Evolutionary conservation across 1,140 invertebrate genomes (phyloP).

Genomic region (Saccostrea cuccullata): DNA sequence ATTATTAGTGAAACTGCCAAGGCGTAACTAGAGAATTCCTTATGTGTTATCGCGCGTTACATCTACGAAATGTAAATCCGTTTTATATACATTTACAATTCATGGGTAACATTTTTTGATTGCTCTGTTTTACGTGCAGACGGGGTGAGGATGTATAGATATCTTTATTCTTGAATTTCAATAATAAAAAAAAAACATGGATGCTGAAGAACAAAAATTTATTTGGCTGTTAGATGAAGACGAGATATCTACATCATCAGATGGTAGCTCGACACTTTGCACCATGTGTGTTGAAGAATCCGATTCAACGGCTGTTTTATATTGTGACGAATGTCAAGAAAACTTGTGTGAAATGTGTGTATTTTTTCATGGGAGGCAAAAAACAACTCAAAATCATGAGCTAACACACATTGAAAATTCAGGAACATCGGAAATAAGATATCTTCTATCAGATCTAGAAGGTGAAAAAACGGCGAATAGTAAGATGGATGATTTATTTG

Average conservation of each 20-base stretch:
- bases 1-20: background rate
- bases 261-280: background rate
- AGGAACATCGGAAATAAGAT: background rate
- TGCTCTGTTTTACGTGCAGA: background rate
- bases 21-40: background rate
- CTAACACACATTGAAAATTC: background rate
- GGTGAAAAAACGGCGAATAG: background rate
- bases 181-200: background rate
- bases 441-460: background rate
- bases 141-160: background rate
- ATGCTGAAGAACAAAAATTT: background rate
- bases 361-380: background rate
- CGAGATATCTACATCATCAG: background rate
- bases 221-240: background rate
- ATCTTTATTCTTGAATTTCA: background rate
- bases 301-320: constrained; percentile 14
- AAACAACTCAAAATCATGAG: background rate
- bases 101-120: background rate
- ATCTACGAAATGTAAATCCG: background rate
- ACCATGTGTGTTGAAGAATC: constrained; percentile 11
- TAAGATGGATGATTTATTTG: background rate
- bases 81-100: background rate
- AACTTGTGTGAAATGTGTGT: background rate
- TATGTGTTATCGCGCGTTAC: background rate
- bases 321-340: constrained; percentile 28